Conservation (phyloP, 2,888 invertebrate genomes). For the Acanthosepion pharaonis region DNA sequence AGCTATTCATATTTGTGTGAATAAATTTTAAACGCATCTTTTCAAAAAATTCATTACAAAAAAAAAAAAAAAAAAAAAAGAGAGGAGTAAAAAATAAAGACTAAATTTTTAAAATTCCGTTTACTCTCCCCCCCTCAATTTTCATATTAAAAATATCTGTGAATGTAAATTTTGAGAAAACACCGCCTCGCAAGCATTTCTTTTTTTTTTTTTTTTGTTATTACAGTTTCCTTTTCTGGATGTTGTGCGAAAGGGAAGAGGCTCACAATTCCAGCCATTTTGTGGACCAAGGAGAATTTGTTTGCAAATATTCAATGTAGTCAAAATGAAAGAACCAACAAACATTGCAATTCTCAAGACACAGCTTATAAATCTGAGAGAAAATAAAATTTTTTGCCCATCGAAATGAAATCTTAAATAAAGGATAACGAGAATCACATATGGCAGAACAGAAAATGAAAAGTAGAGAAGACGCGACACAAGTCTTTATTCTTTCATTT, state of each 20-base stretch:
- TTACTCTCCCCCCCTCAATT: background rate
- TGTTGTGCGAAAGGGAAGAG: background rate
- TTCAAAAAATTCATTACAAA: background rate
- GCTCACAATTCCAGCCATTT: background rate
- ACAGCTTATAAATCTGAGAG: background rate
- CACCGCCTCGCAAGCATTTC: background rate
- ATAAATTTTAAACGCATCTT: background rate
- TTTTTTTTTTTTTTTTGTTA: background rate
- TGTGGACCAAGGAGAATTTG: background rate
- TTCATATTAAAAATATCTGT: background rate
- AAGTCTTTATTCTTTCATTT: background rate
- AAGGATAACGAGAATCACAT: slow-evolving; percentile 1
- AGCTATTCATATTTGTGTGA: background rate
- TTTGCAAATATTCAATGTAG: background rate
- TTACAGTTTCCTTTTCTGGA: background rate
- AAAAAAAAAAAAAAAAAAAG: background rate
- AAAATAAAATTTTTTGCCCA: background rate
- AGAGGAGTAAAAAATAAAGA: background rate
- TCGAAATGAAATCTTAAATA: background rate
- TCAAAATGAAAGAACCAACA: background rate
- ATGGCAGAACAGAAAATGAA: background rate
- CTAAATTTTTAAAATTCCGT: background rate
- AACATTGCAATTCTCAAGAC: background rate
- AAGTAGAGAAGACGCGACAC: background rate
- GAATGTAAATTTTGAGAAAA: background rate